Evolutionary conservation across 2,888 invertebrate genomes (phyloP).

Genomic region (Zelleria hepariella): DNA sequence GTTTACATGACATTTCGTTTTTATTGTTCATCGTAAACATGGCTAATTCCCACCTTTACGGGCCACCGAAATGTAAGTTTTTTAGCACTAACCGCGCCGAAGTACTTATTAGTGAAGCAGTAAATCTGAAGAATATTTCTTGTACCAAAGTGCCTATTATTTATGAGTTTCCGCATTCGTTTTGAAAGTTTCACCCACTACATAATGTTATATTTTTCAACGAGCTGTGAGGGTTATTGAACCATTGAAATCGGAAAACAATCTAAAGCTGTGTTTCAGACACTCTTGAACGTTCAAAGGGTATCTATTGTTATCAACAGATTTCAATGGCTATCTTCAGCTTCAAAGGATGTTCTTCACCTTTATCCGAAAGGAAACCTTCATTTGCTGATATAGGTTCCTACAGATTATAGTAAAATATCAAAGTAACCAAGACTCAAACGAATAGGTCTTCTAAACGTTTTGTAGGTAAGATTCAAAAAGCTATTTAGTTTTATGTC

Average conservation of each 20-base stretch:
- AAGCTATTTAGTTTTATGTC: too few species aligned
- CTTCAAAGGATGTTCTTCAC: slow-evolving; percentile 30
- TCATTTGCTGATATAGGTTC: not conserved
- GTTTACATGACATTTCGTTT: not conserved
- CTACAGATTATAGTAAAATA: slow-evolving; percentile 5
- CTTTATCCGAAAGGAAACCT: slow-evolving; percentile 26
- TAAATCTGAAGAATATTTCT: not conserved
- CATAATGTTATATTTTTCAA: too few species aligned
- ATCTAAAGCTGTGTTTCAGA: slow-evolving; percentile 29
- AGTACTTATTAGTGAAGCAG: not conserved
- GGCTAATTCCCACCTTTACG: not conserved
- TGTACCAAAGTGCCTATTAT: not conserved
- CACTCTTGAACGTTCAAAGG: slow-evolving; percentile 35
- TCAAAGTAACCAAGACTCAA: not conserved
- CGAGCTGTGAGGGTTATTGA: not conserved
- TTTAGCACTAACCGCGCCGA: not conserved
- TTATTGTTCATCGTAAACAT: not conserved
- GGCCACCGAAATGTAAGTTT: not conserved
- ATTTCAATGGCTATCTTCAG: slow-evolving; percentile 31
- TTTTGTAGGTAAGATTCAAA: not conserved
- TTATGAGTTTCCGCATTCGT: not conserved
- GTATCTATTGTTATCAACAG: slow-evolving; percentile 33
- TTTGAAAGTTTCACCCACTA: not conserved
- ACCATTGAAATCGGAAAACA: slow-evolving; percentile 13
- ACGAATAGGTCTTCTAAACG: not conserved